Conservation (phyloP, 2,797 vertebrate species). For the Anableps anableps region DNA sequence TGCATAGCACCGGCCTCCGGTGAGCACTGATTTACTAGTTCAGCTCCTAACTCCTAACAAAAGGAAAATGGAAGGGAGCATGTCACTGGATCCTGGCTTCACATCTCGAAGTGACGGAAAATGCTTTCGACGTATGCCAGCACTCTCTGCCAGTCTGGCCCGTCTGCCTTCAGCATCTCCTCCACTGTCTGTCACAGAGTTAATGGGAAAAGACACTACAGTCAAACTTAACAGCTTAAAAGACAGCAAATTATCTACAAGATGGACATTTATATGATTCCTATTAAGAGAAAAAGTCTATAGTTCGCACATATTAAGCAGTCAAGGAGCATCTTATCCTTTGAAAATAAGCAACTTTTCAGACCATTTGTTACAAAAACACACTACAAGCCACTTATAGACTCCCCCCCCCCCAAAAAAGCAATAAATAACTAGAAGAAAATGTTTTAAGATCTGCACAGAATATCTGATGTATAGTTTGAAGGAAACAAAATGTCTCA, state of each 20-base stretch:
- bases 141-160: slow-evolving; percentile 85
- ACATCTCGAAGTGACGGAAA: slow-evolving; percentile 84
- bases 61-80: slow-evolving; percentile 4
- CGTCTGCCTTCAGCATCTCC: slow-evolving; percentile 78
- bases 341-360: not conserved
- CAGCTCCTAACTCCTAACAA: slow-evolving; percentile 11
- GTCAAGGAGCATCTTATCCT: not conserved
- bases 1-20: slow-evolving; percentile 33
- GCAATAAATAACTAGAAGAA: too few species aligned
- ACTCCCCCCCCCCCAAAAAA: too few species aligned
- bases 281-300: not conserved
- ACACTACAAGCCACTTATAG: not conserved
- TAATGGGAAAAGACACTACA: not conserved
- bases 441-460: not conserved
- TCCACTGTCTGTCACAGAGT: slow-evolving; percentile 69
- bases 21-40: slow-evolving; percentile 12
- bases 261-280: not conserved
- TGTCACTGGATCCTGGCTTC: slow-evolving; percentile 32
- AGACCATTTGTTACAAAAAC: not conserved
- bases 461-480: not conserved
- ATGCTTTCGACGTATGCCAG: slow-evolving; percentile 82
- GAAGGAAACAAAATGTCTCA: slow-evolving; percentile 49
- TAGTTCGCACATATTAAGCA: not conserved
- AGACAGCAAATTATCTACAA: not conserved
- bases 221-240: not conserved